Evolutionary conservation across 2,888 invertebrate genomes (phyloP).

Genomic region (Pharmacophagus antenor): DNA sequence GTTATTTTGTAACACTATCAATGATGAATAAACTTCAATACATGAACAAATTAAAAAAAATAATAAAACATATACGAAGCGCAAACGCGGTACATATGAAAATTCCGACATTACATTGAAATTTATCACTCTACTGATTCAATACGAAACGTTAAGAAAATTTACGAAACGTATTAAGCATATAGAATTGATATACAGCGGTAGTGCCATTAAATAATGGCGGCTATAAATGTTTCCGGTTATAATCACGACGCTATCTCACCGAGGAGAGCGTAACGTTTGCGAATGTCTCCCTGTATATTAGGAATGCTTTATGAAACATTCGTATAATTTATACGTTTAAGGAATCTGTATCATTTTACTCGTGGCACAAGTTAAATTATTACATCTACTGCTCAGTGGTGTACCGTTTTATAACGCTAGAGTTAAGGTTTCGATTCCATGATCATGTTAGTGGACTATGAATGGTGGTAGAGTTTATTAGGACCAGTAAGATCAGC

Average conservation of each 20-base stretch:
- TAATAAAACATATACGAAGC: too few relatives aligned
- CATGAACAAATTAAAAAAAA: too few relatives aligned
- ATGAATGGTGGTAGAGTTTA: too few relatives aligned
- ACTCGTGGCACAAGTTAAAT: neutral
- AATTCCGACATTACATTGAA: too few relatives aligned
- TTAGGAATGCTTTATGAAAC: conserved; percentile 18
- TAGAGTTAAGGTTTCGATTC: too few relatives aligned
- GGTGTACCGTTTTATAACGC: too few relatives aligned
- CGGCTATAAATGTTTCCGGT: conserved; percentile 66
- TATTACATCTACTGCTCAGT: too few relatives aligned
- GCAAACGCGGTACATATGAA: too few relatives aligned
- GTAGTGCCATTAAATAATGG: conserved; percentile 62
- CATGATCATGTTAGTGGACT: too few relatives aligned
- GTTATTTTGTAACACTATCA: too few relatives aligned
- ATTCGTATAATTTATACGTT: conserved; percentile 20
- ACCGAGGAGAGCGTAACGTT: conserved; percentile 41
- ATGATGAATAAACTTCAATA: too few relatives aligned
- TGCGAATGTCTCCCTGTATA: conserved; percentile 34
- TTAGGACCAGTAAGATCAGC: too few relatives aligned
- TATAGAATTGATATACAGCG: conserved; percentile 56
- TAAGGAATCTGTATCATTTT: conserved; percentile 6
- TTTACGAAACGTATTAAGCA: conserved; percentile 29
- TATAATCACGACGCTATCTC: conserved; percentile 58
- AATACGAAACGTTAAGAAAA: neutral
- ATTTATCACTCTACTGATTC: neutral